These are phyloP conservation scores for Panthera leo DNA, from an alignment of 2,113 vertebrate genomes.

Conservation along the genomic window DNA sequence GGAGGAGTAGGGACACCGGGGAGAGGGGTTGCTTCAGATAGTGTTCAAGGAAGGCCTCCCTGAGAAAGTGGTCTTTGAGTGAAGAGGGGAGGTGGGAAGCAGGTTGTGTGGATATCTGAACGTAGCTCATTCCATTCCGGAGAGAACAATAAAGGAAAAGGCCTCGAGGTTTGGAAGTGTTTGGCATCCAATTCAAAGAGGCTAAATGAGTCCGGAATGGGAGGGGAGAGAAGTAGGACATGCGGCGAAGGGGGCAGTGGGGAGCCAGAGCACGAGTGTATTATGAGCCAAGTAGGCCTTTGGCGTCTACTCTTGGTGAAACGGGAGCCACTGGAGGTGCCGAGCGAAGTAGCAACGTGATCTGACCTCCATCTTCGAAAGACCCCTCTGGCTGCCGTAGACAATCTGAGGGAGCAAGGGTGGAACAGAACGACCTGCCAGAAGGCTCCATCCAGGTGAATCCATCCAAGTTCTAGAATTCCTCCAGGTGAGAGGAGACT, in stretches of 20 bases:
- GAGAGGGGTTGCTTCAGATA: not conserved
- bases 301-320: not conserved
- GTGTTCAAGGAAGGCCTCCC: not conserved
- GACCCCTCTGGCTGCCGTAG: not conserved
- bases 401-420: not conserved
- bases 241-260: not conserved
- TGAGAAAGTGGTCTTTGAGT: not conserved
- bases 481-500: not conserved
- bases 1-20: not conserved
- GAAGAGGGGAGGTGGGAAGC: not conserved
- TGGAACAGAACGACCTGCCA: not conserved
- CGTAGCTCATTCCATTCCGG: not conserved
- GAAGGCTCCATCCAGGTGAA: not conserved
- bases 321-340: not conserved
- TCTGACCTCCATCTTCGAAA: not conserved
- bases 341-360: not conserved
- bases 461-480: not conserved
- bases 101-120: not conserved
- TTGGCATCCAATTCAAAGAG: not conserved
- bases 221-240: not conserved
- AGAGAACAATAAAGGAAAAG: not conserved
- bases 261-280: too few species aligned
- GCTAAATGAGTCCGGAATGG: not conserved
- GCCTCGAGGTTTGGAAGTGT: not conserved
- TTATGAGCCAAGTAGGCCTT: not conserved